These are phyloP conservation scores for Hippoglossus stenolepis DNA, from an alignment of 2,113 vertebrate species.

Conservation along the genomic window DNA sequence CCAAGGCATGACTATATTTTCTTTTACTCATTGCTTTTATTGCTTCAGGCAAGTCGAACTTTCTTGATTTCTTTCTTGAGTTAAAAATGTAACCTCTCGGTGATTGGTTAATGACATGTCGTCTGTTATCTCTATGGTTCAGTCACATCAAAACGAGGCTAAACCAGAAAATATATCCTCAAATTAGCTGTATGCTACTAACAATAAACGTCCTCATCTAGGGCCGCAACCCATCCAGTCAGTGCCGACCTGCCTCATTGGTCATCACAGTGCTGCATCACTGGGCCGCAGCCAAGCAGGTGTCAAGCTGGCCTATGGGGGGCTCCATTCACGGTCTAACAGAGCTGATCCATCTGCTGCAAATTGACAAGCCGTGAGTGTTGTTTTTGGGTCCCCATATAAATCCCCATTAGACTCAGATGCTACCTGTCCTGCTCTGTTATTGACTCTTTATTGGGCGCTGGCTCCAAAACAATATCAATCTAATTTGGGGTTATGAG, in stretches of 20 bases:
- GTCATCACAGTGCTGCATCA: slow-evolving; percentile 39
- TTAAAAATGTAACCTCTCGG: slow-evolving; percentile 19
- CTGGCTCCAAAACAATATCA: slow-evolving; percentile 59
- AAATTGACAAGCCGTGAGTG: slow-evolving; percentile 65
- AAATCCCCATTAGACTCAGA: slow-evolving; percentile 64
- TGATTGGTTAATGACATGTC: slow-evolving; percentile 50
- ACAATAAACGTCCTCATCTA: slow-evolving; percentile 41
- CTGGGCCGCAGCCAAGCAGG: slow-evolving; percentile 54
- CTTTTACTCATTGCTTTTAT: slow-evolving; percentile 10
- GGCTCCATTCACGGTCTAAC: slow-evolving; percentile 35
- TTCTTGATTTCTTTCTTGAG: slow-evolving; percentile 14
- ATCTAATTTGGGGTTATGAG: slow-evolving; percentile 60
- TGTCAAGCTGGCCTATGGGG: slow-evolving; percentile 35
- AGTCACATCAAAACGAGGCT: slow-evolving; percentile 39
- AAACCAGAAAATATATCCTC: slow-evolving; percentile 39
- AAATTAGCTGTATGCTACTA: slow-evolving; percentile 42
- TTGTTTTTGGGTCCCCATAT: slow-evolving; percentile 33
- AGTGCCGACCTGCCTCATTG: slow-evolving; percentile 44
- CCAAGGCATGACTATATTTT: slow-evolving; percentile 21
- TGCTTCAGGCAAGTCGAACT: slow-evolving; percentile 26
- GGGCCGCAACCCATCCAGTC: slow-evolving; percentile 31
- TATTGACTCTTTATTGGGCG: slow-evolving; percentile 55
- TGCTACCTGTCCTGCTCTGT: slow-evolving; percentile 49
- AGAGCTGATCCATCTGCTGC: slow-evolving; percentile 63
- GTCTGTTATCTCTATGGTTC: slow-evolving; percentile 48